Evolutionary conservation across 2,113 vertebrate genomes (phyloP).

Genomic region (Asarcornis scutulata): DNA sequence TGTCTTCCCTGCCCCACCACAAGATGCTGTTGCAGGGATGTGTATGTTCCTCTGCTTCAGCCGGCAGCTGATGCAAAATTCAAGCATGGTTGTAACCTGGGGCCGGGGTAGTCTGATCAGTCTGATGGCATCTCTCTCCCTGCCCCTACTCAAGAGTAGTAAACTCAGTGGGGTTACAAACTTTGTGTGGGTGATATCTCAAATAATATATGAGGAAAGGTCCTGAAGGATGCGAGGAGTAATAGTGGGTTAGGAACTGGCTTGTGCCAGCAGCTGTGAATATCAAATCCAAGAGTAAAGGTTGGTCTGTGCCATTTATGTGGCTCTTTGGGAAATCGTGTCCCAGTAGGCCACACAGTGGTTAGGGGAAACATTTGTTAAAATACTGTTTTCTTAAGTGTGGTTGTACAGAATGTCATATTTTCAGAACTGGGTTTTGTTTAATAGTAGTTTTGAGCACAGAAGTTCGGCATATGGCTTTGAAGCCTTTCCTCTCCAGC

Average conservation of each 20-base stretch:
- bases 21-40: not conserved
- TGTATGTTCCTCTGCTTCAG: not conserved
- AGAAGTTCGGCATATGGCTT: not conserved
- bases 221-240: not conserved
- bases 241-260: not conserved
- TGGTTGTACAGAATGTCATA: not conserved
- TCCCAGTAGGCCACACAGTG: not conserved
- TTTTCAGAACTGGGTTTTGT: slow-evolving; percentile 16
- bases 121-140: not conserved
- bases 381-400: slow-evolving; percentile 28
- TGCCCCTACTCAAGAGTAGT: not conserved
- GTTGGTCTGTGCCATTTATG: not conserved
- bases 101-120: not conserved
- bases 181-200: not conserved
- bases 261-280: not conserved
- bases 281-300: not conserved
- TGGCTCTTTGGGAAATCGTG: not conserved
- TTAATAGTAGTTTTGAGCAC: not conserved
- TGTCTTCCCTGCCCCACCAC: rapidly evolving
- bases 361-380: slow-evolving; percentile 19
- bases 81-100: not conserved
- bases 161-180: not conserved
- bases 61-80: not conserved
- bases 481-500: not conserved
- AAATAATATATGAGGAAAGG: not conserved